These are phyloP conservation scores for Zaprionus capensis DNA, from an alignment of 1,140 invertebrate genomes.

Conservation along the genomic window DNA sequence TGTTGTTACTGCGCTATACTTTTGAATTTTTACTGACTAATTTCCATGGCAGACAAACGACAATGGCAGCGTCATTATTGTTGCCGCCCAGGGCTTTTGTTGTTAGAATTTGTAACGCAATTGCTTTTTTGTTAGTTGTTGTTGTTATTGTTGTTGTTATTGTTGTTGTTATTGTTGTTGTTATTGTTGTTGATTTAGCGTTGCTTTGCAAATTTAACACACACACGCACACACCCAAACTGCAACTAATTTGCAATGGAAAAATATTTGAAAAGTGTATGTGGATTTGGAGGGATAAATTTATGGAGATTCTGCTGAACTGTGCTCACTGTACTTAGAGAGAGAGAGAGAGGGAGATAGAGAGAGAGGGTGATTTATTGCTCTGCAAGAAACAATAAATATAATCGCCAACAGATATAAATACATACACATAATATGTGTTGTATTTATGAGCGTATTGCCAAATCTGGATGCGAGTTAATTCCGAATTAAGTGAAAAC, in stretches of 20 bases:
- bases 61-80: slow-evolving; percentile 62
- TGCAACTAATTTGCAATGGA: slow-evolving; percentile 27
- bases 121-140: slow-evolving; percentile 27
- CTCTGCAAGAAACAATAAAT: background rate
- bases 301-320: background rate
- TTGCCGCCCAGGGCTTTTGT: slow-evolving; percentile 54
- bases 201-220: slow-evolving; percentile 43
- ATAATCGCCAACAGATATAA: background rate
- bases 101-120: slow-evolving; percentile 49
- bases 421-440: background rate
- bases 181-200: slow-evolving; percentile 36
- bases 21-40: slow-evolving; percentile 66
- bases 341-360: too few species aligned
- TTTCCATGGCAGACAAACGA: slow-evolving; percentile 64
- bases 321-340: background rate
- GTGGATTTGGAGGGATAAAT: background rate
- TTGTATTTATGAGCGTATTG: background rate
- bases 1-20: slow-evolving; percentile 43
- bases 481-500: background rate
- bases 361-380: background rate
- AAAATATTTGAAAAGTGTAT: slow-evolving; percentile 19
- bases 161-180: slow-evolving; percentile 15
- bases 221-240: slow-evolving; percentile 17
- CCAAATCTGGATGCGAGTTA: background rate
- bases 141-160: slow-evolving; percentile 6